Evolutionary conservation across 2,113 vertebrate species (phyloP).

Genomic region (Heterotis niloticus): DNA sequence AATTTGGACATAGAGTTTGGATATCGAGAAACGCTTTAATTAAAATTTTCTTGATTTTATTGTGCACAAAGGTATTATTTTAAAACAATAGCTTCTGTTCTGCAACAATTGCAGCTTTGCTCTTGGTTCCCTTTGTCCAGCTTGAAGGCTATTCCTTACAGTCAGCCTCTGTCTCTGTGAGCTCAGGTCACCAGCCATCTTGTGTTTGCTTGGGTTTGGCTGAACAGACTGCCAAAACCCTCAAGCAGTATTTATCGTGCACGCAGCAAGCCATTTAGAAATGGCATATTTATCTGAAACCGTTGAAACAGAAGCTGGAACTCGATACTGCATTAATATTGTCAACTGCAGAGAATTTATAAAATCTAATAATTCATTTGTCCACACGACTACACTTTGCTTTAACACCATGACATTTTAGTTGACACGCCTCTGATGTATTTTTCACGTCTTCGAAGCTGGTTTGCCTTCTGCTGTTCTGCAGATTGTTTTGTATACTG

Average conservation of each 20-base stretch:
- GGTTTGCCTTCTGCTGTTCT: neutral
- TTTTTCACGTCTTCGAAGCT: neutral
- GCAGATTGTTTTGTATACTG: neutral
- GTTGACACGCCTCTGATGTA: neutral
- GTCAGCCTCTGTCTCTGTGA: no score
- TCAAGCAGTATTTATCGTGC: neutral
- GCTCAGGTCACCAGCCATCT: no score
- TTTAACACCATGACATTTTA: neutral
- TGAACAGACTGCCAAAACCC: neutral
- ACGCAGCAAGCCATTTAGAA: neutral
- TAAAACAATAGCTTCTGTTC: no score
- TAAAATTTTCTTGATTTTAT: no score
- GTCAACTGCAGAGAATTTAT: neutral
- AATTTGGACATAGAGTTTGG: no score
- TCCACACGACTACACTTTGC: neutral
- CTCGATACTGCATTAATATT: neutral
- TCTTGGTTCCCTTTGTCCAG: no score
- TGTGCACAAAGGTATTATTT: no score
- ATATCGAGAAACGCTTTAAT: no score
- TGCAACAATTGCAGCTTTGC: no score
- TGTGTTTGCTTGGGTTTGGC: neutral
- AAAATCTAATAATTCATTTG: neutral
- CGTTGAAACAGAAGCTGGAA: neutral
- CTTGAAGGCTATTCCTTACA: no score
- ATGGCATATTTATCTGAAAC: neutral